These are phyloP conservation scores for Myotis vivesi DNA, from an alignment of 2,797 vertebrate genomes.

Conservation along the genomic window DNA sequence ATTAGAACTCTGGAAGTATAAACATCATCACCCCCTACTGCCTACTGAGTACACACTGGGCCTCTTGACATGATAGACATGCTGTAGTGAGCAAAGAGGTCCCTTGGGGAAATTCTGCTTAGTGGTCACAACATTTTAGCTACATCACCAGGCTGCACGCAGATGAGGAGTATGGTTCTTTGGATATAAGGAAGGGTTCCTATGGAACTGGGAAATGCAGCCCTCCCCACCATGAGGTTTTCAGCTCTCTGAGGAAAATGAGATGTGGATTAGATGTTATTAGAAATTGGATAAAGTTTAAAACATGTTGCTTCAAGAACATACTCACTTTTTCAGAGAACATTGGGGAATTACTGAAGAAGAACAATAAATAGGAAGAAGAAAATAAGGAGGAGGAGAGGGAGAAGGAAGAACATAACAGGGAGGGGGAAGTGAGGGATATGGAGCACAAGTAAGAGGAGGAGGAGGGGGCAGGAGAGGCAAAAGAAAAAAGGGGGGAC, in stretches of 20 bases:
- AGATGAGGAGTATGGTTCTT: background rate
- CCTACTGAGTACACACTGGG: no score
- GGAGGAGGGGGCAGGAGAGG: no score
- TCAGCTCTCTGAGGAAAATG: background rate
- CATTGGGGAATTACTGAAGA: background rate
- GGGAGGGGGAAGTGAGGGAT: no score
- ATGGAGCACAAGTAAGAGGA: no score
- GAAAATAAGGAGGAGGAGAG: background rate
- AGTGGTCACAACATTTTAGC: background rate
- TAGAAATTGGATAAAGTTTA: background rate
- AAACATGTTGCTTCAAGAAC: background rate
- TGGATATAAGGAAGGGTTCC: background rate
- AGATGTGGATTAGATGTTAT: background rate
- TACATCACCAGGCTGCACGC: background rate
- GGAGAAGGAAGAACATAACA: no score
- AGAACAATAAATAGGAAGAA: background rate
- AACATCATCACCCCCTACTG: no score
- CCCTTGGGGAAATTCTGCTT: background rate
- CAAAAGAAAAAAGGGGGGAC: accelerated
- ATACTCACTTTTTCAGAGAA: background rate
- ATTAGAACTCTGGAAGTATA: background rate
- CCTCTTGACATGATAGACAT: background rate
- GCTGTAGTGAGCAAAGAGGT: background rate
- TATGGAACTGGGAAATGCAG: background rate
- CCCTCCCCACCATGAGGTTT: background rate